Percentiles rank a stretch among this genome's conserved stretches.
These are phyloP conservation scores for Sprattus sprattus DNA, from an alignment of 2,113 vertebrate species.

Conservation along the genomic window DNA sequence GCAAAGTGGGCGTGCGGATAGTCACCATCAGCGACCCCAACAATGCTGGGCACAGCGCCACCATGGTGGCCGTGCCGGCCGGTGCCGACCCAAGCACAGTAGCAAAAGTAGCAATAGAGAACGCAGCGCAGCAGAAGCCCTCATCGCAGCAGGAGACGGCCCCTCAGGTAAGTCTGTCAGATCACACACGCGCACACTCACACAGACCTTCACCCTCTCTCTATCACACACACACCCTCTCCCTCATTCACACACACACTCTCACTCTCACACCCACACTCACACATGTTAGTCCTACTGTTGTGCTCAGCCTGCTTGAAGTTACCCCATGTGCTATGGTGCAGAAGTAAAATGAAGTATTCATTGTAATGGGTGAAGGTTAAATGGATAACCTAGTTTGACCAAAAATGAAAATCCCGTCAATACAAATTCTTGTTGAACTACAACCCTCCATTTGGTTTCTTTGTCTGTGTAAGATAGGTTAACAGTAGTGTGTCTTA, in stretches of 20 bases:
- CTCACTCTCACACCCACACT: no score
- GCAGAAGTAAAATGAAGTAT: not conserved
- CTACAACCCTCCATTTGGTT: not conserved
- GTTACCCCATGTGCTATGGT: not conserved
- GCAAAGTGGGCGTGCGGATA: conserved; percentile 97
- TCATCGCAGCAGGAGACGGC: conserved; percentile 77
- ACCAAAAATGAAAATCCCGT: no score
- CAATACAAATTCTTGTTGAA: not conserved
- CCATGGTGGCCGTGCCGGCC: conserved; percentile 98
- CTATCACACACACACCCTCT: no score
- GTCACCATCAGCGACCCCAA: conserved; percentile 99
- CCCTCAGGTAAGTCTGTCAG: conserved; percentile 77
- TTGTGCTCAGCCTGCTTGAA: not conserved
- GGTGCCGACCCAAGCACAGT: conserved; percentile 98
- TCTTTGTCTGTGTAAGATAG: no score
- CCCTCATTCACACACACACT: no score
- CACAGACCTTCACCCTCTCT: no score
- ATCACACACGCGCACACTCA: no score
- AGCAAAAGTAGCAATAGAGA: conserved; percentile 99
- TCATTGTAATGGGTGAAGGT: not conserved
- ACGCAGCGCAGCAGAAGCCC: conserved; percentile 93
- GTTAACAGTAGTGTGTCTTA: no score
- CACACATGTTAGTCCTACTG: not conserved
- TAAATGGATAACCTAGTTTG: not conserved
- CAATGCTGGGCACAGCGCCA: conserved; percentile 94